Evolutionary conservation across 2,888 invertebrate species (phyloP).

Genomic region (Ormyrus pomaceus): DNA sequence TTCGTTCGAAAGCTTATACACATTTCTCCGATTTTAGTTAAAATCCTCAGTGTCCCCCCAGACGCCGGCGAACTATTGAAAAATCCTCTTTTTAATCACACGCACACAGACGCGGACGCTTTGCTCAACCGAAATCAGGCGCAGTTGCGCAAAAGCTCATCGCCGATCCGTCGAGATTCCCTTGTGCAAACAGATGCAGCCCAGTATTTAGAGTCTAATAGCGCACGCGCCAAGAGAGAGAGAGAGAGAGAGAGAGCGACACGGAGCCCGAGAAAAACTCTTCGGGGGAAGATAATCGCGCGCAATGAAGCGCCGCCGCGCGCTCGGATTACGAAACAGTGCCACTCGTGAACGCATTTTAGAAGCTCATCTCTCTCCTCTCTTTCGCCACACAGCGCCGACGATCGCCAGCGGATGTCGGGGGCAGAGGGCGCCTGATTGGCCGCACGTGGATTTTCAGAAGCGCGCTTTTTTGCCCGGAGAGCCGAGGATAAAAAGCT

Average conservation of each 20-base stretch:
- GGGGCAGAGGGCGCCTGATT: too few relatives aligned
- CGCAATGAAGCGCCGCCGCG: slow-evolving; percentile 44
- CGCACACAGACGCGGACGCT: too few relatives aligned
- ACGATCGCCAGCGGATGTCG: slow-evolving; percentile 4
- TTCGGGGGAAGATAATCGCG: slow-evolving; percentile 32
- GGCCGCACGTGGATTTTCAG: slow-evolving; percentile 7
- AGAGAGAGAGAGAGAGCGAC: slow-evolving; percentile 17
- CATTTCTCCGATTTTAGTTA: too few relatives aligned
- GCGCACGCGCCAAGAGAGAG: slow-evolving; percentile 19
- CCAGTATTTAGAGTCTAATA: slow-evolving; percentile 36
- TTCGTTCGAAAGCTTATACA: too few relatives aligned
- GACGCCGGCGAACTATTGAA: too few relatives aligned
- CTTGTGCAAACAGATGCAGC: slow-evolving; percentile 51
- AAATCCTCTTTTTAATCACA: too few relatives aligned
- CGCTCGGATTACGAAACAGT: slow-evolving; percentile 37
- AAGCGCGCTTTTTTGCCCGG: background rate
- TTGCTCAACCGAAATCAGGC: background rate
- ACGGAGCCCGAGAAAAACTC: background rate
- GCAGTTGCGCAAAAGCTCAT: background rate
- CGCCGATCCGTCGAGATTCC: slow-evolving; percentile 10
- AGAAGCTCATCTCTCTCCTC: background rate
- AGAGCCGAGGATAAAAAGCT: background rate
- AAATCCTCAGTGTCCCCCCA: too few relatives aligned
- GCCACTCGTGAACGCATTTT: background rate
- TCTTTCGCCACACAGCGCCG: slow-evolving; percentile 16